phyloP scores from a whole-genome alignment of 2,797 vertebrate species.

The Parambassis ranga region DNA sequence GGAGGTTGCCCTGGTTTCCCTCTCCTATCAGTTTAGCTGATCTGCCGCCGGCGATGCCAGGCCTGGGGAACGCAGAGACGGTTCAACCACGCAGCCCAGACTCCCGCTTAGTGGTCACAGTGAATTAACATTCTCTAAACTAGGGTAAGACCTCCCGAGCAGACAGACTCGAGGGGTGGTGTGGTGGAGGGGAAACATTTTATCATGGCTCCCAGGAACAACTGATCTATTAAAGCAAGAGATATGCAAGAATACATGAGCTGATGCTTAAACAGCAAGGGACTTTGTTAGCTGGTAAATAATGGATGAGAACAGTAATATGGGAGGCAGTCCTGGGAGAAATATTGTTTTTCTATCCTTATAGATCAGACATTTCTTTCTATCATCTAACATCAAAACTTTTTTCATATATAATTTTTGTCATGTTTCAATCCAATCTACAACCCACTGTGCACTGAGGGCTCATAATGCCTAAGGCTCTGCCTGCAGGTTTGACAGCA shows the following conservation, averaged over 20 bases:
- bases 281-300: conserved; percentile 33
- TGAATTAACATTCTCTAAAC: conserved; percentile 72
- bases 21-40: conserved; percentile 71
- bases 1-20: conserved; percentile 73
- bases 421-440: conserved; percentile 13
- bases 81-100: conserved; percentile 67
- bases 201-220: conserved; percentile 24
- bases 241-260: conserved; percentile 25
- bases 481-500: conserved; percentile 49
- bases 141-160: conserved; percentile 57
- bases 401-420: neutral
- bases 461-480: conserved; percentile 21
- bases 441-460: neutral
- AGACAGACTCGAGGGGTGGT: conserved; percentile 26
- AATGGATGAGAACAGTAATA: conserved; percentile 40
- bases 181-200: conserved; percentile 20
- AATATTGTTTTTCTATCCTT: neutral
- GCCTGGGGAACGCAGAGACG: conserved; percentile 59
- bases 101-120: conserved; percentile 71
- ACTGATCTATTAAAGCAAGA: conserved; percentile 10
- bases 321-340: neutral
- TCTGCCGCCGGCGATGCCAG: conserved; percentile 68
- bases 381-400: conserved; percentile 2
- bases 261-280: conserved; percentile 14
- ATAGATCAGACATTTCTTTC: neutral